These are phyloP conservation scores for Anagrus nilaparvatae DNA, from an alignment of 1,140 invertebrate genomes.

Conservation along the genomic window DNA sequence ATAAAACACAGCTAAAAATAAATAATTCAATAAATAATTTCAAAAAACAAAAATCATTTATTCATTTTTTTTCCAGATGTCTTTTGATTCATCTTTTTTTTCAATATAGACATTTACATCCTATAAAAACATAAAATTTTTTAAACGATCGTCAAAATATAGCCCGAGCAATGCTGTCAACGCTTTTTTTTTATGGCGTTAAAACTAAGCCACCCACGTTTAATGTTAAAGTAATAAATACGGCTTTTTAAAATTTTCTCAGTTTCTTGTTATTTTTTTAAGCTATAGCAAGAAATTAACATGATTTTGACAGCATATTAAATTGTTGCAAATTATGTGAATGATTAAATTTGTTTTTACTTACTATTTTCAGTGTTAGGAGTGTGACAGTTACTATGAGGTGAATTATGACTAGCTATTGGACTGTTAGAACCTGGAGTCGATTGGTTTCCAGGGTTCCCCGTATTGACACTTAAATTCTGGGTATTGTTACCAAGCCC, in stretches of 20 bases:
- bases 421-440: slow-evolving; percentile 21
- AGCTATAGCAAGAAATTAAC: neutral
- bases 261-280: too few relatives aligned
- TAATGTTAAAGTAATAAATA: too few relatives aligned
- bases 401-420: slow-evolving; percentile 24
- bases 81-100: too few relatives aligned
- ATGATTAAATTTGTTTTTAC: slow-evolving; percentile 7
- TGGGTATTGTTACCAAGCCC: slow-evolving; percentile 23
- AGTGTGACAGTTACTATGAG: slow-evolving; percentile 29
- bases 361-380: slow-evolving; percentile 33
- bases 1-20: too few relatives aligned
- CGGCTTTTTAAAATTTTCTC: too few relatives aligned
- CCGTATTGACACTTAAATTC: slow-evolving; percentile 25
- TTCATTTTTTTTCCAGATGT: too few relatives aligned
- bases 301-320: neutral
- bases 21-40: too few relatives aligned
- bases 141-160: too few relatives aligned
- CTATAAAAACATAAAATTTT: too few relatives aligned
- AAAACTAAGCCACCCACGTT: slow-evolving; percentile 9
- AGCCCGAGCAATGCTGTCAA: slow-evolving; percentile 9
- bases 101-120: too few relatives aligned
- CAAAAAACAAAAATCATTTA: too few relatives aligned
- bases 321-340: neutral
- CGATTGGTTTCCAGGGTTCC: slow-evolving; percentile 27
- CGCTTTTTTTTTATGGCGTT: slow-evolving; percentile 10